These are phyloP conservation scores for Alosa alosa DNA, from an alignment of 2,113 vertebrate genomes.

Conservation along the genomic window DNA sequence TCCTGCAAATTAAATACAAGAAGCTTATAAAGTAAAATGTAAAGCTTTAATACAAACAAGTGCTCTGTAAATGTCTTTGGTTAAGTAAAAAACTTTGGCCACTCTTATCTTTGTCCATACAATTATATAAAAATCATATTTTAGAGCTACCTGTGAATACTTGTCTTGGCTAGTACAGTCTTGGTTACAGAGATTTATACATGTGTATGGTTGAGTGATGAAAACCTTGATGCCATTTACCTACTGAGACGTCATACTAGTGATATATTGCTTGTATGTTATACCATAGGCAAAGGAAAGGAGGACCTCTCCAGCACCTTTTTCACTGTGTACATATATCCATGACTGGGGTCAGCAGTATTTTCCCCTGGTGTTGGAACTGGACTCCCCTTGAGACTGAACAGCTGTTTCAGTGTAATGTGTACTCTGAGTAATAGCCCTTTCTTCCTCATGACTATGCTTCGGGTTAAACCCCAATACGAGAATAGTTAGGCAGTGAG, in stretches of 20 bases:
- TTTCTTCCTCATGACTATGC: neutral
- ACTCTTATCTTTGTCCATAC: neutral
- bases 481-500: constrained; percentile 1
- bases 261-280: neutral
- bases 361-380: neutral
- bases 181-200: constrained; percentile 10
- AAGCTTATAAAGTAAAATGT: constrained; percentile 62
- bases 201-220: neutral
- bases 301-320: neutral
- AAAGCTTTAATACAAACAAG: constrained; percentile 66
- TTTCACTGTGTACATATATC: neutral
- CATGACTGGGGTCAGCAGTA: neutral
- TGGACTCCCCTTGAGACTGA: neutral
- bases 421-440: neutral
- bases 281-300: neutral
- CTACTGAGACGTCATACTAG: neutral
- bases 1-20: constrained; percentile 60
- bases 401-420: neutral
- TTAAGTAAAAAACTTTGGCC: constrained; percentile 54
- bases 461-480: neutral
- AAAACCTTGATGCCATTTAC: neutral
- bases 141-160: constrained; percentile 8
- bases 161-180: neutral
- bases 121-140: neutral
- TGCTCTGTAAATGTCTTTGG: constrained; percentile 67